phyloP scores from a whole-genome alignment of 2,797 vertebrate species.

The Sebastes steindachneri region DNA sequence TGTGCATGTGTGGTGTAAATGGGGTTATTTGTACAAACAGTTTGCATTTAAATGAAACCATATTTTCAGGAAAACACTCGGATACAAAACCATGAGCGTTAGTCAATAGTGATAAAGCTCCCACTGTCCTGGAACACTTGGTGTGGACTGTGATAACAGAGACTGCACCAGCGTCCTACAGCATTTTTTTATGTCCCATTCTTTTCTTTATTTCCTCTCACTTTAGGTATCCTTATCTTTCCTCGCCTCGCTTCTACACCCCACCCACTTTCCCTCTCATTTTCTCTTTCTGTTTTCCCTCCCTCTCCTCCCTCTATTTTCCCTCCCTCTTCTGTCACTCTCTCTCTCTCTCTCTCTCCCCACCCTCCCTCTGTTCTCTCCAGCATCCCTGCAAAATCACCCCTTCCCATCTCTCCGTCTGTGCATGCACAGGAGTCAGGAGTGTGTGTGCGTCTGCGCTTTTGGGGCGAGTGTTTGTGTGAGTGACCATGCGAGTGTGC shows the following conservation, averaged over 20 bases:
- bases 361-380: slow-evolving; percentile 54
- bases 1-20: not conserved
- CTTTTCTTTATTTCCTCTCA: not conserved
- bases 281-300: slow-evolving; percentile 32
- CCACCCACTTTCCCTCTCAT: not conserved
- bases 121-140: not conserved
- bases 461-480: slow-evolving; percentile 38
- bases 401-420: slow-evolving; percentile 63
- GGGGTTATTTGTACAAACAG: not conserved
- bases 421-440: slow-evolving; percentile 48
- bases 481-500: slow-evolving; percentile 65
- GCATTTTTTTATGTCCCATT: not conserved
- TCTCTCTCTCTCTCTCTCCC: slow-evolving; percentile 29
- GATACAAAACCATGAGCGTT: not conserved
- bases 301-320: slow-evolving; percentile 53
- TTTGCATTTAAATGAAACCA: not conserved
- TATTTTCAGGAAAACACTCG: not conserved
- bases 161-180: not conserved
- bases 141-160: slow-evolving; percentile 2
- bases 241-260: not conserved
- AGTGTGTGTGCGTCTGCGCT: slow-evolving; percentile 29
- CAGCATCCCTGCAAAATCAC: slow-evolving; percentile 66
- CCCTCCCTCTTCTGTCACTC: slow-evolving; percentile 36
- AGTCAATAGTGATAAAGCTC: not conserved
- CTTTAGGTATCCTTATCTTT: slow-evolving; percentile 2